Evolutionary conservation across 2,113 vertebrate species (phyloP).

Genomic region (Delphinapterus leucas): DNA sequence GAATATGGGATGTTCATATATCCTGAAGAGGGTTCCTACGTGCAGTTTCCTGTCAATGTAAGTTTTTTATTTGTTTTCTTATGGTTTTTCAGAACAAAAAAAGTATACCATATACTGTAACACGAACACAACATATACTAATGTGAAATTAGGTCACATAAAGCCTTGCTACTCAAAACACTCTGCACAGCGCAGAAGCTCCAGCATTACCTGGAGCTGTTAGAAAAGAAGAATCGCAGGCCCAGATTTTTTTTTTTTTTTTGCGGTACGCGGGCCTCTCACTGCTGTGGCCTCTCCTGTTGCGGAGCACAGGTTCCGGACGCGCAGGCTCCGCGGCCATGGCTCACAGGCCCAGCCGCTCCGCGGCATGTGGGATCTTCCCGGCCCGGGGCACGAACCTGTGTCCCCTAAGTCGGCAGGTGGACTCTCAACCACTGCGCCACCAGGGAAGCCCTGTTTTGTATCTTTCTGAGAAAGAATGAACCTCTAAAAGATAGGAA

Average conservation of each 20-base stretch:
- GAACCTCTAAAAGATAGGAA: background rate
- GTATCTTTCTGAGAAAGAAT: background rate
- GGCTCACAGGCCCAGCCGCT: too few species aligned
- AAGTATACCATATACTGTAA: background rate
- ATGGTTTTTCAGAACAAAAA: background rate
- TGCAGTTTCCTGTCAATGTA: slow-evolving; percentile 88
- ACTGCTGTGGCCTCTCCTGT: too few species aligned
- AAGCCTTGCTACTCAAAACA: background rate
- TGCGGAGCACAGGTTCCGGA: too few species aligned
- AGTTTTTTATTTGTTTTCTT: slow-evolving; percentile 36
- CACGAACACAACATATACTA: background rate
- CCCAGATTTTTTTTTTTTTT: background rate
- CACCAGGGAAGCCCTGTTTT: too few species aligned
- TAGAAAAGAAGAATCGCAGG: background rate
- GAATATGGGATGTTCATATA: slow-evolving; percentile 83
- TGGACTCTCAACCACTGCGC: too few species aligned
- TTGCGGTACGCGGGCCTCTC: too few species aligned
- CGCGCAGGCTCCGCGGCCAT: too few species aligned
- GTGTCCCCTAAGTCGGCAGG: too few species aligned
- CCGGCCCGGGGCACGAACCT: too few species aligned
- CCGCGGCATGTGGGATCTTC: too few species aligned
- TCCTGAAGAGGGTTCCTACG: slow-evolving; percentile 73
- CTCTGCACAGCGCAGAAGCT: background rate
- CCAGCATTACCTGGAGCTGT: background rate
- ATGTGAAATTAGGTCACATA: background rate